Conservation (phyloP, 1,140 invertebrate species). For the Polyergus mexicanus region DNA sequence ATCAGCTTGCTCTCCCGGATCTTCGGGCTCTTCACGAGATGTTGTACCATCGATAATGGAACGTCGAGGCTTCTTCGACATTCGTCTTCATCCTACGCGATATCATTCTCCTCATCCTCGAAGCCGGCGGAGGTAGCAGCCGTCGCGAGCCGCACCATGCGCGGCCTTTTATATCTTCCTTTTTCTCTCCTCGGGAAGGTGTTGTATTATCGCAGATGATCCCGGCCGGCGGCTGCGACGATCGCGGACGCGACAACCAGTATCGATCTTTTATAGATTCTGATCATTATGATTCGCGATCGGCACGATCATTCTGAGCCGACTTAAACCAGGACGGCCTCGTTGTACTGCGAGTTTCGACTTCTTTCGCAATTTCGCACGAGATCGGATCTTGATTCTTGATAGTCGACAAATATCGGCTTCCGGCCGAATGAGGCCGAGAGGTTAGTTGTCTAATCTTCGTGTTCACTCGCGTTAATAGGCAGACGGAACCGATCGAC, state of each 20-base stretch:
- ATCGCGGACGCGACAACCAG: conserved; percentile 56
- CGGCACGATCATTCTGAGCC: conserved; percentile 57
- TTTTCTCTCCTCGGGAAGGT: neutral
- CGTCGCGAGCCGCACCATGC: conserved; percentile 32
- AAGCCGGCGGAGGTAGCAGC: conserved; percentile 46
- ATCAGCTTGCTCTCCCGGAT: neutral
- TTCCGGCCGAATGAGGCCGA: neutral
- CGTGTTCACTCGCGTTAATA: conserved; percentile 29
- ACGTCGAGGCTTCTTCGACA: conserved; percentile 70
- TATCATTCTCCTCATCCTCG: conserved; percentile 71
- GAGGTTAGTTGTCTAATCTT: conserved; percentile 9
- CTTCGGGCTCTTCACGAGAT: conserved; percentile 69
- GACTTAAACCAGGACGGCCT: neutral
- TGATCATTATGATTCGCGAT: conserved; percentile 51
- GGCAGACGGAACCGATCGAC: neutral
- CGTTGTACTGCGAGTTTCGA: neutral
- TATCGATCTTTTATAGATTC: conserved; percentile 41
- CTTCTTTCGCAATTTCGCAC: neutral
- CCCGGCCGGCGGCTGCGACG: conserved; percentile 60
- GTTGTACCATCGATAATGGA: conserved; percentile 74
- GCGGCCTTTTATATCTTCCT: neutral
- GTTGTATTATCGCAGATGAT: conserved; percentile 66
- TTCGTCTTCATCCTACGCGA: conserved; percentile 69
- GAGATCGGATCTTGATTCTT: neutral
- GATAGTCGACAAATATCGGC: neutral